Conservation (phyloP, 1,140 invertebrate genomes). For the Zaprionus camerounensis region DNA sequence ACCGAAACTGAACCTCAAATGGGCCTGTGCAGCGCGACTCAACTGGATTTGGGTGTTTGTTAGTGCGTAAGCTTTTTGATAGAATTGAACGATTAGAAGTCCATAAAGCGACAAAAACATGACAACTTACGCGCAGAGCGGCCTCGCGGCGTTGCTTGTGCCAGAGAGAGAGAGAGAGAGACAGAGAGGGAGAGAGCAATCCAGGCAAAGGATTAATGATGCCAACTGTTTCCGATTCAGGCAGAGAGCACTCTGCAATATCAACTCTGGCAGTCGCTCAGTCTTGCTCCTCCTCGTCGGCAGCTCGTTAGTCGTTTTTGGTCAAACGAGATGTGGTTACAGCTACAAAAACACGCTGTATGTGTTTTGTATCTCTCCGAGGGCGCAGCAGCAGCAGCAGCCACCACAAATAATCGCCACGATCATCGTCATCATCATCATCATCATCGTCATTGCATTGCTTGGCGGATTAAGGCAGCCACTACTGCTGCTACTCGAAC, state of each 20-base stretch:
- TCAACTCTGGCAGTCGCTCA: slow-evolving; percentile 74
- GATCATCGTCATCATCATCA: slow-evolving; percentile 61
- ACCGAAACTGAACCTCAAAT: slow-evolving; percentile 54
- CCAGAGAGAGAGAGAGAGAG: slow-evolving; percentile 12
- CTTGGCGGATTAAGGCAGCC: slow-evolving; percentile 72
- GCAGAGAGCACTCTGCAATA: slow-evolving; percentile 48
- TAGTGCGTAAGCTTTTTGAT: slow-evolving; percentile 84
- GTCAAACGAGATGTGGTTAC: slow-evolving; percentile 70
- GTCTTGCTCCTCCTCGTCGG: slow-evolving; percentile 9
- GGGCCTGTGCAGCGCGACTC: slow-evolving; percentile 47
- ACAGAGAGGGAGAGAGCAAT: not conserved
- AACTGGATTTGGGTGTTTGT: slow-evolving; percentile 72
- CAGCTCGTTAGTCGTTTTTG: slow-evolving; percentile 81
- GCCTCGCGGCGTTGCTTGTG: slow-evolving; percentile 58
- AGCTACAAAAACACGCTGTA: slow-evolving; percentile 66
- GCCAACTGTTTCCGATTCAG: slow-evolving; percentile 52
- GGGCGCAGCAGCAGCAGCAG: slow-evolving; percentile 45
- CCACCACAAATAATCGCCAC: slow-evolving; percentile 70
- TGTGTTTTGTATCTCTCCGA: slow-evolving; percentile 54
- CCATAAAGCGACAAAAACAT: slow-evolving; percentile 84
- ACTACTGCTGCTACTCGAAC: not conserved
- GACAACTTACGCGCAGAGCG: slow-evolving; percentile 77
- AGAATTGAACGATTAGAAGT: slow-evolving; percentile 84
- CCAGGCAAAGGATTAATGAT: slow-evolving; percentile 80
- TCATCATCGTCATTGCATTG: slow-evolving; percentile 47